phyloP scores from a whole-genome alignment of 2,113 vertebrate species.

The Sander lucioperca region DNA sequence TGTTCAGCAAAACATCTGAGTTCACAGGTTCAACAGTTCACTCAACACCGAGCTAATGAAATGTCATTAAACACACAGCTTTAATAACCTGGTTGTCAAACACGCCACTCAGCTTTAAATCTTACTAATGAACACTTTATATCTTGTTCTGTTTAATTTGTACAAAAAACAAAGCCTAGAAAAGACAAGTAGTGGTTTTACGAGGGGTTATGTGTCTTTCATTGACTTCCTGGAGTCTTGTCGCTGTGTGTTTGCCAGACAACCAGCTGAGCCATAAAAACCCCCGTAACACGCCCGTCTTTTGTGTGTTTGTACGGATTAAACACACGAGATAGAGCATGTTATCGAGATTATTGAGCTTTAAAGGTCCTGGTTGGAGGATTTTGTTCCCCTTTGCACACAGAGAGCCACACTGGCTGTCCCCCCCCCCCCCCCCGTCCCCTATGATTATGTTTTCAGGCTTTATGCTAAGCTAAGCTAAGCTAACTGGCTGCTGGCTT shows the following conservation, averaged over 20 bases:
- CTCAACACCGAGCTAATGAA: not conserved
- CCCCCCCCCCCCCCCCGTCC: not conserved
- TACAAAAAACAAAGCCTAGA: not conserved
- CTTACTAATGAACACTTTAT: not conserved
- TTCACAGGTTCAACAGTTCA: not conserved
- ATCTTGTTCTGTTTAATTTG: not conserved
- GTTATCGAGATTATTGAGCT: not conserved
- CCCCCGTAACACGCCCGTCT: not conserved
- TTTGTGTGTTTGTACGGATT: not conserved
- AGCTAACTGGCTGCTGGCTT: not conserved
- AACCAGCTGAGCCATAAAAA: not conserved
- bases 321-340: not conserved
- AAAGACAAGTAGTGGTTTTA: not conserved
- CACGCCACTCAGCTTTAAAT: not conserved
- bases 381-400: not conserved
- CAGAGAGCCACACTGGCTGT: not conserved
- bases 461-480: constrained; percentile 1
- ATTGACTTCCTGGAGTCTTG: not conserved
- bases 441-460: not conserved
- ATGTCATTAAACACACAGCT: not conserved
- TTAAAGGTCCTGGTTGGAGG: not conserved
- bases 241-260: not conserved
- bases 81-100: not conserved
- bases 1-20: not conserved
- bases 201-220: not conserved